Evolutionary conservation across 1,140 invertebrate genomes (phyloP).

Genomic region (Lucilia cuprina): DNA sequence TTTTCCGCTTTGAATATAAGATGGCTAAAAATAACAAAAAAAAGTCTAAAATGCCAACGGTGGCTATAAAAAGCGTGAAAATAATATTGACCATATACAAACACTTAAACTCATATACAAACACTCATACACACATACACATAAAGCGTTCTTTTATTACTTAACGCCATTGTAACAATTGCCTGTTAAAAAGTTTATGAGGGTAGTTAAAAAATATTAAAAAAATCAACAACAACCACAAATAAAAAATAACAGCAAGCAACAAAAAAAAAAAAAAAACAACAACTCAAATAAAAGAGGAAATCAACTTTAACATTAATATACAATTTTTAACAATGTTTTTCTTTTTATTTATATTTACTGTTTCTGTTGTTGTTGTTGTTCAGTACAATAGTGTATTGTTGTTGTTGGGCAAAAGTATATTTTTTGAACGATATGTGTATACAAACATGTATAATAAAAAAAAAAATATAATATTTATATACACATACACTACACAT

Average conservation of each 20-base stretch:
- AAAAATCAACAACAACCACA: neutral
- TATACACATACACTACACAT: neutral
- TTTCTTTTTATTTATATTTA: neutral
- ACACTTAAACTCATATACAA: too few species aligned
- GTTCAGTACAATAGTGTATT: neutral
- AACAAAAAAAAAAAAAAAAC: neutral
- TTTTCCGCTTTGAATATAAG: too few species aligned
- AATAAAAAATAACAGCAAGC: neutral
- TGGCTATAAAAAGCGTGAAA: slow-evolving; percentile 11
- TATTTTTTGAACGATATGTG: neutral
- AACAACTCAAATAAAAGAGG: neutral
- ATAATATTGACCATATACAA: neutral
- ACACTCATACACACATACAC: neutral
- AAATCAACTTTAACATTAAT: slow-evolving; percentile 3
- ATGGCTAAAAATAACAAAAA: too few species aligned
- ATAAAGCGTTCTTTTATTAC: neutral
- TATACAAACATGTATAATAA: neutral
- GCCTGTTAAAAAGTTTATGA: slow-evolving; percentile 14
- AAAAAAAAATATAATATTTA: neutral
- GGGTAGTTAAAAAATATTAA: slow-evolving; percentile 5
- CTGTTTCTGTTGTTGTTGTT: neutral
- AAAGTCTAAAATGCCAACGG: neutral
- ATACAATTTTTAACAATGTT: slow-evolving; percentile 7
- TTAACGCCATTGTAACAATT: slow-evolving; percentile 14
- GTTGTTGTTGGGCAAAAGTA: neutral